Base-by-base conservation (phyloP, 2,113 vertebrate genomes). In the Clarias gariepinus region DNA sequence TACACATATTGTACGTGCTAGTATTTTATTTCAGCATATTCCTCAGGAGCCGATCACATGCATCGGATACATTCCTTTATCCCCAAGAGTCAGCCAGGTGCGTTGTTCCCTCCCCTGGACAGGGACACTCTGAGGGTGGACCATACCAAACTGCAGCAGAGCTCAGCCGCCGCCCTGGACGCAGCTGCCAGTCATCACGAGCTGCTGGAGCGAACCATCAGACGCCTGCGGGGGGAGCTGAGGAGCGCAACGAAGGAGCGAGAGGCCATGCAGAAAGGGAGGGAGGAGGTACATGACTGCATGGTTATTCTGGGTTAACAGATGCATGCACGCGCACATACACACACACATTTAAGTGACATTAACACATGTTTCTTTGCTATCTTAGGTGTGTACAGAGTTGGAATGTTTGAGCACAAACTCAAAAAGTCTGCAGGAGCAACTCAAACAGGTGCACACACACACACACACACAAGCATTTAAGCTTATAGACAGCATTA, bases 111-210 rank as follows among this genome's bases (percentile, higher is more conserved):
- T 47, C 36, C 80, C 25, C 41, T 12, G 10, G 10, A 25, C 71
- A 97, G 95, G 36, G 91, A 94, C 79, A 85, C 84, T 30, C 86
- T 96, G 81, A 84, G n/a, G 53, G 83, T 87, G 0, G 92, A 95
- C 33, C 92, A 93, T 19, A 89, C 73, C 55, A 83, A 91, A 68
- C 94, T 92, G 89, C 85, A 88, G 82, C 93, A 91, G 91, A 94
- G 92, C 85, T 93, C 90, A 12, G 78, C 84, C 4, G 87, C 89
- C 9, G 85, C 91, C 21, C 90, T 93, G 52, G 87, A 93, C 74
- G 92, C 80, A 12, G 86, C 85, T 15, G 30, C 66, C 23, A 71
- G 60, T 11, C 92, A 95, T 76, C 94, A 91, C 66, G 91, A 94
- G 81, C 81, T 94, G 21, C 82, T 95, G 84, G 94, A 95, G 25